Evolutionary conservation across 2,888 invertebrate genomes (phyloP).

Genomic region (Tinea pellionella): DNA sequence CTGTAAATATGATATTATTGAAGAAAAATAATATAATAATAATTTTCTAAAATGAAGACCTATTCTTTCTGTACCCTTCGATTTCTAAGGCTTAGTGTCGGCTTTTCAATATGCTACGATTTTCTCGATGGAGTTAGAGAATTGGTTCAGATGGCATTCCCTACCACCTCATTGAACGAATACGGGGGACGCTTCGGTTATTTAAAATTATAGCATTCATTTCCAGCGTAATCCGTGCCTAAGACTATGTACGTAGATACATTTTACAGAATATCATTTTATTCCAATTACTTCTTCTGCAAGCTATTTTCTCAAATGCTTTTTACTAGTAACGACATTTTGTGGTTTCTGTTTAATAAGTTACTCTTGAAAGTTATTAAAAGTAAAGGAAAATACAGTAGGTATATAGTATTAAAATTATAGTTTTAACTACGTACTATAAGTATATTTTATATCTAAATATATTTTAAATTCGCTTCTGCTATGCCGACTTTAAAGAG

Average conservation of each 20-base stretch:
- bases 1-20: no score
- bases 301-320: neutral
- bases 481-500: no score
- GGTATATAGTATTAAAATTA: no score
- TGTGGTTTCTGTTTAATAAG: neutral
- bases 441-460: no score
- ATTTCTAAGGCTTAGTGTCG: neutral
- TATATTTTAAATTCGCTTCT: no score
- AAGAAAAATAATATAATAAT: neutral
- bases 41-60: neutral
- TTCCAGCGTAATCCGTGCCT: neutral
- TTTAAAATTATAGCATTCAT: constrained; percentile 6
- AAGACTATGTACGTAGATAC: neutral
- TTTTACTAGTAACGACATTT: constrained; percentile 1
- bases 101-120: neutral
- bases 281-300: neutral
- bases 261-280: constrained; percentile 2
- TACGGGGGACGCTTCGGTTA: neutral
- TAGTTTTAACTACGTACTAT: no score
- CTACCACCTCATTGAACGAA: neutral
- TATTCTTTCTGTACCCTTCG: neutral
- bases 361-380: no score
- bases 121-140: neutral
- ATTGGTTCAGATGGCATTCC: neutral
- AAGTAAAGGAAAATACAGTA: no score